Percentiles rank a stretch among this genome's conserved stretches.
These are phyloP conservation scores for Trogon melanurus DNA, from an alignment of 2,113 vertebrate genomes.

Conservation along the genomic window DNA sequence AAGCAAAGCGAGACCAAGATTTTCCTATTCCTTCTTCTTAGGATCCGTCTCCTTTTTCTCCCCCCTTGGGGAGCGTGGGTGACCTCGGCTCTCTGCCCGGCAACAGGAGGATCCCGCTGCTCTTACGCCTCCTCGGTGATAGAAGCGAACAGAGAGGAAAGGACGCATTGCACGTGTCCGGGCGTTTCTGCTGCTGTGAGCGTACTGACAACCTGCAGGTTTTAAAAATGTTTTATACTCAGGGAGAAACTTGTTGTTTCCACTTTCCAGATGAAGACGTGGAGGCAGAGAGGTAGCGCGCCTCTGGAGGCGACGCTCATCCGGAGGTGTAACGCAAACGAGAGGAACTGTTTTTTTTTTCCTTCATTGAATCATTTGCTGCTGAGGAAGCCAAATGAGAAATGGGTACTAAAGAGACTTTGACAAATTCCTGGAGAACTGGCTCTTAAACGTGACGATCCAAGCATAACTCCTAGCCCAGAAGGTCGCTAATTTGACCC, in stretches of 20 bases:
- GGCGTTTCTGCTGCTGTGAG: background rate
- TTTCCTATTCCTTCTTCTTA: background rate
- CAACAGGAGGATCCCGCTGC: background rate
- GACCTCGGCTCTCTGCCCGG: background rate
- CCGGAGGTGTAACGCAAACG: background rate
- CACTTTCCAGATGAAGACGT: accelerated
- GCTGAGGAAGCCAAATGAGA: background rate
- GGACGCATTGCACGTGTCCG: accelerated
- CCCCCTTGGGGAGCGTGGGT: accelerated
- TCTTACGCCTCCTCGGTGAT: accelerated
- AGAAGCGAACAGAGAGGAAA: background rate
- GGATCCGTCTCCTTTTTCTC: background rate
- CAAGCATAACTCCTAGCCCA: background rate
- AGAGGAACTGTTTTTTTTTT: background rate
- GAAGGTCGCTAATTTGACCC: background rate
- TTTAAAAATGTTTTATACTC: background rate
- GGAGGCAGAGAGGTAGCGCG: background rate
- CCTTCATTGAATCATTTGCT: background rate
- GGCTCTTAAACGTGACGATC: background rate
- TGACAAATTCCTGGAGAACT: background rate
- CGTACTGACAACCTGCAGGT: accelerated
- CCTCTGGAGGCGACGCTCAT: background rate
- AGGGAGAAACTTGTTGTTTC: background rate
- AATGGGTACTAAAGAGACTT: background rate
- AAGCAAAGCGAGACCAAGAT: background rate